Conservation (phyloP, 1,140 invertebrate species). For the Ditylenchus dipsaci region DNA sequence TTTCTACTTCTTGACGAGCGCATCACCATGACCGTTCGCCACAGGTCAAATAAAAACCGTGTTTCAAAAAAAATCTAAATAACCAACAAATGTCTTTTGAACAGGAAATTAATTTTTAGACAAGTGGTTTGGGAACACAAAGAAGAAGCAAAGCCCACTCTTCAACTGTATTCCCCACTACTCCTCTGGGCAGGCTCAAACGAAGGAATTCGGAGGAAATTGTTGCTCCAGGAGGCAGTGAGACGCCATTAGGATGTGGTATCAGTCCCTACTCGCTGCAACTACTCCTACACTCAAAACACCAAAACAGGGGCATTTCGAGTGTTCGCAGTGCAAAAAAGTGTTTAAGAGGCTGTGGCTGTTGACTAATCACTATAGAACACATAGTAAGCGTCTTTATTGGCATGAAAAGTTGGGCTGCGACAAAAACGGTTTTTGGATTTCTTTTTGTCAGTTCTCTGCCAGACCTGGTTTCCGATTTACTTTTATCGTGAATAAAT, state of each 20-base stretch:
- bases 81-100: no score
- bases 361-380: neutral
- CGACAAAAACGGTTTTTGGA: neutral
- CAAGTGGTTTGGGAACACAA: no score
- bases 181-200: neutral
- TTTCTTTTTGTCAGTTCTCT: neutral
- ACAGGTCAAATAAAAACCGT: no score
- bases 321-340: neutral
- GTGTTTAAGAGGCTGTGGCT: neutral
- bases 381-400: neutral
- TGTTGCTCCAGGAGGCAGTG: neutral
- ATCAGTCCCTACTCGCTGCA: no score
- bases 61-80: no score
- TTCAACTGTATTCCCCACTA: no score
- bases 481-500: no score
- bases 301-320: neutral
- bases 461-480: neutral
- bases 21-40: no score
- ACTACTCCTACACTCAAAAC: neutral
- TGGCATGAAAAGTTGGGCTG: neutral
- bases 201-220: neutral
- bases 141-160: no score
- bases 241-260: neutral
- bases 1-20: no score
- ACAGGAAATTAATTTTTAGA: no score